These are phyloP conservation scores for Chaetodon auriga DNA, from an alignment of 2,113 vertebrate genomes.

Conservation along the genomic window DNA sequence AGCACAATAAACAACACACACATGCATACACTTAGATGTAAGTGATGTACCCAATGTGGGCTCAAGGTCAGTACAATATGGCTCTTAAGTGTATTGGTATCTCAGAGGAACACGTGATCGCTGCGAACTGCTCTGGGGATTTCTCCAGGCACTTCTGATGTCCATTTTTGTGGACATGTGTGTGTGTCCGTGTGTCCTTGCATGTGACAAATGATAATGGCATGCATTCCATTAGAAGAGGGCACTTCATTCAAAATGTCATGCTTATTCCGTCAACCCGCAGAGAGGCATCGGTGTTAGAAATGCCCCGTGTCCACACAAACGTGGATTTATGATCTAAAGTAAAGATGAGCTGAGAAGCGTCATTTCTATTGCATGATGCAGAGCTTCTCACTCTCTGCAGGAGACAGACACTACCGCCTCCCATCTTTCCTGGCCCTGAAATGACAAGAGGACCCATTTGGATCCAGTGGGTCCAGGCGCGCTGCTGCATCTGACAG, in stretches of 20 bases:
- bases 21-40: constrained; percentile 15
- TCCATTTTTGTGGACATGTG: constrained; percentile 14
- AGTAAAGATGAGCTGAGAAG: constrained; percentile 33
- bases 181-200: constrained; percentile 34
- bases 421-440: constrained; percentile 31
- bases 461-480: constrained; percentile 52
- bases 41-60: constrained; percentile 26
- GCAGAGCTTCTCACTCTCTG: constrained; percentile 41
- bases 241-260: constrained; percentile 56
- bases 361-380: constrained; percentile 41
- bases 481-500: constrained; percentile 74
- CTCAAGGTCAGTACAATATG: constrained; percentile 48
- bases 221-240: constrained; percentile 50
- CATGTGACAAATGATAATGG: constrained; percentile 56
- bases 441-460: constrained; percentile 53
- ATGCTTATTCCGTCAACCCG: constrained; percentile 26
- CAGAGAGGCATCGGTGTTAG: constrained; percentile 13
- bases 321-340: constrained; percentile 39
- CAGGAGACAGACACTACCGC: constrained; percentile 38
- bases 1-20: constrained; percentile 22
- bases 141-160: constrained; percentile 29
- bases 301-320: constrained; percentile 2
- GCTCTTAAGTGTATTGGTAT: constrained; percentile 56
- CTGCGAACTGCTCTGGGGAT: constrained; percentile 35
- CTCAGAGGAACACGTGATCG: constrained; percentile 32